Conservation (phyloP, 1,140 invertebrate genomes). For the Drosophila persimilis region DNA sequence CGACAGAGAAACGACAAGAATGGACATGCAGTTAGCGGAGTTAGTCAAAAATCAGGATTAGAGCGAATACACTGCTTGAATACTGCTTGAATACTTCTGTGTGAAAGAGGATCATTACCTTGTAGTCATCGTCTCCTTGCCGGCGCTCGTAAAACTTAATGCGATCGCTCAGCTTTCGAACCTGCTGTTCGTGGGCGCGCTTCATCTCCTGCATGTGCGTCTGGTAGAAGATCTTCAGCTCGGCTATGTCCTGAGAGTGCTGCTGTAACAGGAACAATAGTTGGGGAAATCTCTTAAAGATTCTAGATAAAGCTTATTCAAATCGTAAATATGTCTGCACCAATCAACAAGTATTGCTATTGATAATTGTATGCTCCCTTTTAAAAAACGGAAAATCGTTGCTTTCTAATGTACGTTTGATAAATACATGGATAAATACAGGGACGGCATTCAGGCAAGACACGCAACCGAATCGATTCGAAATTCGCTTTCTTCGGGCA, state of each 20-base stretch:
- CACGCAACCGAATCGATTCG: no score
- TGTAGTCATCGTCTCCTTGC: slow-evolving; percentile 76
- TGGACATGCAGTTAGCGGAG: slow-evolving; percentile 61
- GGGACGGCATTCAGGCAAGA: no score
- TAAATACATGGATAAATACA: no score
- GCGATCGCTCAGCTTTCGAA: slow-evolving; percentile 65
- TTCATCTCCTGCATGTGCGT: slow-evolving; percentile 72
- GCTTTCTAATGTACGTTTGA: no score
- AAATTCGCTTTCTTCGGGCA: no score
- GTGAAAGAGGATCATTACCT: slow-evolving; percentile 46
- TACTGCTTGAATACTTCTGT: neutral
- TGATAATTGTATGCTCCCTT: no score
- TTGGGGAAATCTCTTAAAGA: neutral
- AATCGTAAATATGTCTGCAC: no score
- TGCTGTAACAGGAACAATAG: slow-evolving; percentile 19
- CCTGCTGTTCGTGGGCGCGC: slow-evolving; percentile 56
- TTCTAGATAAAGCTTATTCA: no score
- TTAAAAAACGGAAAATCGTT: no score
- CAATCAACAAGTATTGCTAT: no score
- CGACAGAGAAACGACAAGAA: slow-evolving; percentile 48
- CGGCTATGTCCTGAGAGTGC: slow-evolving; percentile 55
- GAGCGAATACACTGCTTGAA: neutral
- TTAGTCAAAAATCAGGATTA: slow-evolving; percentile 39
- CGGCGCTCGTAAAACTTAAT: slow-evolving; percentile 69
- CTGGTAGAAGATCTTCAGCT: slow-evolving; percentile 74